Conservation (phyloP, 2,797 vertebrate species). For the Apodemus agrarius region DNA sequence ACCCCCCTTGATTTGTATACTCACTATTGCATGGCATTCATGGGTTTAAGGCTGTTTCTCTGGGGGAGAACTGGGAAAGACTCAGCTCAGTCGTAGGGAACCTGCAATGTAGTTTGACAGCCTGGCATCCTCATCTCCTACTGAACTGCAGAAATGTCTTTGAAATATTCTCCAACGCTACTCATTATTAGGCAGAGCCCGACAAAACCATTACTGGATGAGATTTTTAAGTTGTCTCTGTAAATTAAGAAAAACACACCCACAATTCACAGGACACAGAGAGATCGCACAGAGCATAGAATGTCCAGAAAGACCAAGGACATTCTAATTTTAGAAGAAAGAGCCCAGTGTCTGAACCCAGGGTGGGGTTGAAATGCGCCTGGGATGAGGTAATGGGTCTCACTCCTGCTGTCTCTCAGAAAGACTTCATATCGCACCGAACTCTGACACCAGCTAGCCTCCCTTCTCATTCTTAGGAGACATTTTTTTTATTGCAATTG, state of each 20-base stretch:
- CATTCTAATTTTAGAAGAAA: constrained; percentile 60
- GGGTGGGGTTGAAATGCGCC: not conserved
- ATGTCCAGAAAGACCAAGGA: constrained; percentile 11
- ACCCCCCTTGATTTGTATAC: fast-evolving
- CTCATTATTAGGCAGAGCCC: not conserved
- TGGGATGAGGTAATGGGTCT: fast-evolving
- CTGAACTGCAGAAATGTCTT: not conserved
- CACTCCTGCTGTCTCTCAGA: fast-evolving
- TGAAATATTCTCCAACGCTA: not conserved
- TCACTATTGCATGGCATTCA: fast-evolving
- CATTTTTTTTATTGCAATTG: not conserved
- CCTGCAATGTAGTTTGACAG: not conserved
- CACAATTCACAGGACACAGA: not conserved
- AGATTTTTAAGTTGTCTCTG: constrained; percentile 24
- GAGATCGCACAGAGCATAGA: not conserved
- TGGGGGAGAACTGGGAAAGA: not conserved
- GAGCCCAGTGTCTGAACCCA: not conserved
- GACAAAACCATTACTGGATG: not conserved
- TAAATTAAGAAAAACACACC: constrained; percentile 43
- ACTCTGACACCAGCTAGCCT: not conserved
- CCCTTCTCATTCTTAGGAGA: not conserved
- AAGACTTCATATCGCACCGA: not conserved
- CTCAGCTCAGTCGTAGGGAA: not conserved
- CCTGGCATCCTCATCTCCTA: constrained; percentile 12
- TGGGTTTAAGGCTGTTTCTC: fast-evolving